Percentiles rank a stretch among this genome's conserved stretches.
Conservation (phyloP, 1,140 invertebrate species). For the Drosophila mayri region DNA sequence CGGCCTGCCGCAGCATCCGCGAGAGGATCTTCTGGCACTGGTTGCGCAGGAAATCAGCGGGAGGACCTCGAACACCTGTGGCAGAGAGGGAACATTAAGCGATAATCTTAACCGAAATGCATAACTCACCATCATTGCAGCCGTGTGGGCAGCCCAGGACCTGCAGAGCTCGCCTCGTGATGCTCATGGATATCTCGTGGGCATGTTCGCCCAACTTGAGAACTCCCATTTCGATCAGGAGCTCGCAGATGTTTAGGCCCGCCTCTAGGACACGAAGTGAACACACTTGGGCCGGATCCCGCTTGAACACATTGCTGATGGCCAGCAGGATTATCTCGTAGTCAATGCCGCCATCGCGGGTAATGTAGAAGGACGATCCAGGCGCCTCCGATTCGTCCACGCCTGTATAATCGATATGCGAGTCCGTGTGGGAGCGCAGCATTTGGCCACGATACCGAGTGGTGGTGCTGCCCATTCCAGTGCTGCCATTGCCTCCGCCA, state of each 20-base stretch:
- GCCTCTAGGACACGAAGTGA: constrained; percentile 95
- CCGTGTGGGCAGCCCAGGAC: constrained; percentile 97
- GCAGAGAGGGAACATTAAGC: constrained; percentile 25
- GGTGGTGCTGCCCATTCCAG: constrained; percentile 57
- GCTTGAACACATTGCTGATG: constrained; percentile 93
- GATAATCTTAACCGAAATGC: too few species aligned
- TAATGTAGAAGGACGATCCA: constrained; percentile 96
- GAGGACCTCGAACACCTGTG: constrained; percentile 91
- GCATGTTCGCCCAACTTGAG: constrained; percentile 87
- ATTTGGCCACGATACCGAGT: constrained; percentile 85
- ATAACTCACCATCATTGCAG: constrained; percentile 86
- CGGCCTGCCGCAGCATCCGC: constrained; percentile 89
- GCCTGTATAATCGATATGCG: constrained; percentile 94
- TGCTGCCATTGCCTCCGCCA: constrained; percentile 70
- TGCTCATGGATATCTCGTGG: constrained; percentile 86
- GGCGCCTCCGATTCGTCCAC: constrained; percentile 93
- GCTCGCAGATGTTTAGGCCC: constrained; percentile 94
- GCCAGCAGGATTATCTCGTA: constrained; percentile 95
- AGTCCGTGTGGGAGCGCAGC: constrained; percentile 96
- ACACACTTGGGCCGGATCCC: constrained; percentile 88
- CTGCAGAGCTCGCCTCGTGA: constrained; percentile 89
- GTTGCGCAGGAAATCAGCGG: constrained; percentile 94
- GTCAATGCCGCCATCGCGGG: constrained; percentile 97
- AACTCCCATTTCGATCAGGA: constrained; percentile 95
- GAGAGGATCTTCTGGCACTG: constrained; percentile 94